Conservation (phyloP, 2,797 vertebrate genomes). For the Glyptemys insculpta region DNA sequence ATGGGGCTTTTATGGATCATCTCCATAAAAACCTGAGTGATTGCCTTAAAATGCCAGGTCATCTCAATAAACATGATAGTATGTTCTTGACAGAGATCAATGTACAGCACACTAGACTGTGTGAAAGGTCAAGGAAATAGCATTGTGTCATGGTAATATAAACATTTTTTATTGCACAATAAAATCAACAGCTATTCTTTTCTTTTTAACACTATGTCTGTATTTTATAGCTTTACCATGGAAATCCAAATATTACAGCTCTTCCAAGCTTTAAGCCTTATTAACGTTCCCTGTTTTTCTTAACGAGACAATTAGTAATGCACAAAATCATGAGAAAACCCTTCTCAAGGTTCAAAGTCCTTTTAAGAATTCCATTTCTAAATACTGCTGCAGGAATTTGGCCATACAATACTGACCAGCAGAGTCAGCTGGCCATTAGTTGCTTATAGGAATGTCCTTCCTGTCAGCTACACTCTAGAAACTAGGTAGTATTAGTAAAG, state of each 20-base stretch:
- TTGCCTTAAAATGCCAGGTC: background rate
- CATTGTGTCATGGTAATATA: background rate
- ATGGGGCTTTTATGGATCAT: background rate
- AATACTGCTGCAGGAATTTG: background rate
- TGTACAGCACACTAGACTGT: background rate
- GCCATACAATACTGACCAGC: background rate
- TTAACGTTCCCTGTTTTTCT: background rate
- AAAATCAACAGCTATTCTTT: constrained; percentile 15
- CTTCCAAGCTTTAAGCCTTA: background rate
- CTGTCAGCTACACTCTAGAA: background rate
- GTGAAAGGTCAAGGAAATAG: background rate
- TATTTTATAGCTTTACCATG: background rate
- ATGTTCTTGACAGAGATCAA: background rate
- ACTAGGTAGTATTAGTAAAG: background rate
- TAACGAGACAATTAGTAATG: background rate
- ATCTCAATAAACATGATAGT: background rate
- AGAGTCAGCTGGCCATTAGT: background rate
- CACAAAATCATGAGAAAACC: background rate
- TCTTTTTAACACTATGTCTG: background rate
- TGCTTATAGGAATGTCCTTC: background rate
- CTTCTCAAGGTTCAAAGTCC: background rate
- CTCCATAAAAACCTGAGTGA: background rate
- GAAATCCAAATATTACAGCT: background rate
- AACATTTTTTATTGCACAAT: background rate
- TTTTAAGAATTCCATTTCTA: background rate